Evolutionary conservation across 2,888 invertebrate species (phyloP).

Genomic region (Molorchus minor): DNA sequence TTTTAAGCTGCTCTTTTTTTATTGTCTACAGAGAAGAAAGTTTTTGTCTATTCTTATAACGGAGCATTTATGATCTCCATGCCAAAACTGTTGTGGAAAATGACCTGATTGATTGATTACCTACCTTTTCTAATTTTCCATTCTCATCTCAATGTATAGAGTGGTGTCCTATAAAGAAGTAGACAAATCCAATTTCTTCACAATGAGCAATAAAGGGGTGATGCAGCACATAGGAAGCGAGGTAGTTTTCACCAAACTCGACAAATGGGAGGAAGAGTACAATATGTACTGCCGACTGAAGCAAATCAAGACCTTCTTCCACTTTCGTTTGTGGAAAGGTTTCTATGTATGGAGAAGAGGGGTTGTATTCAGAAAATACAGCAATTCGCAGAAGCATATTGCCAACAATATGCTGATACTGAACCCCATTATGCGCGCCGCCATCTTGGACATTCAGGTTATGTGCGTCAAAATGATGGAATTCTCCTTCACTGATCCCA

Average conservation of each 20-base stretch:
- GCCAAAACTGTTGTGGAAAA: no score
- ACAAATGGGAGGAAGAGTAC: slow-evolving; percentile 85
- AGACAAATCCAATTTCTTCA: slow-evolving; percentile 77
- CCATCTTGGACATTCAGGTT: slow-evolving; percentile 75
- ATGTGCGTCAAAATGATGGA: slow-evolving; percentile 73
- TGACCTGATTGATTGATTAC: no score
- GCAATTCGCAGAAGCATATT: slow-evolving; percentile 68
- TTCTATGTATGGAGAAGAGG: slow-evolving; percentile 54
- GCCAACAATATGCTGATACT: slow-evolving; percentile 77
- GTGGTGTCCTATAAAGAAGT: slow-evolving; percentile 75
- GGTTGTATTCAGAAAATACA: slow-evolving; percentile 75
- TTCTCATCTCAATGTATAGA: no score
- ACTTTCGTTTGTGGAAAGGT: slow-evolving; percentile 77
- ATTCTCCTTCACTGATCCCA: slow-evolving; percentile 70
- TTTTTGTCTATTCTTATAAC: no score
- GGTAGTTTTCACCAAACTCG: slow-evolving; percentile 79
- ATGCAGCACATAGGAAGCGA: slow-evolving; percentile 78
- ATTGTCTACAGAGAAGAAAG: no score
- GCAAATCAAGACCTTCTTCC: slow-evolving; percentile 74
- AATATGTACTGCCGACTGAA: slow-evolving; percentile 81
- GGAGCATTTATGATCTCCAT: no score
- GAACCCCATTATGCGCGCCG: slow-evolving; percentile 75
- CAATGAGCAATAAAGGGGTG: slow-evolving; percentile 84
- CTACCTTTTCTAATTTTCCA: no score
- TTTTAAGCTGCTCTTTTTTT: no score